Base-by-base conservation (phyloP, 2,888 invertebrate species). In the Acronicta psi region DNA sequence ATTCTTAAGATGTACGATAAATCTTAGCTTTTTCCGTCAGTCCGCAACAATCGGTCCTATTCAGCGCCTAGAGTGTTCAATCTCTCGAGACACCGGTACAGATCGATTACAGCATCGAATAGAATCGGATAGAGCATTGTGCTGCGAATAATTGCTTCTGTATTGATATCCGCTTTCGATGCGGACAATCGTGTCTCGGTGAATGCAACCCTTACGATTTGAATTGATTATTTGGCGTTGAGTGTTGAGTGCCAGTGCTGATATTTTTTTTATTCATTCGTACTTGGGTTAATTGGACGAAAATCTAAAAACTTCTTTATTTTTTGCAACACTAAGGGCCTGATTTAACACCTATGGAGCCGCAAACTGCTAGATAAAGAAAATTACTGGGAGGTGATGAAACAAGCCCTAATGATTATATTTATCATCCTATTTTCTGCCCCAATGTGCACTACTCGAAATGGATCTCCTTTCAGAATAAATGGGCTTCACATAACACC, bases 121-220 rank as follows among this genome's bases (percentile, higher is more conserved):
- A 51, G 71, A 58, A 62, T 60, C 68, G 68, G 73, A 72, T 59
- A 72, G 50, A 67, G 67, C 58, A 74, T 74, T 74, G 77, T 76
- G 66, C 49, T 53, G 49, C 44, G 50, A 69, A 77, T 74, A 74
- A 76, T 76, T 77, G 73, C 77, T 61, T 70, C 60, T 60, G 58
- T 74, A 77, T 67, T 64, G 74, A 64, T 74, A 77, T 51, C 72
- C 49, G 71, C 60, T 62, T 65, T 66, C 68, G 54, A 68, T 49
- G 46, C 53, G 53, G 61, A 72, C 68, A 67, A 68, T 68, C 52
- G 53, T 47, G 34, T 59, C 44, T 45, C 40, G 41, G 50, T 47
- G 68, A 67, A 60, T 54, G 53, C 53, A 49, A 42, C 42, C 42
- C 60, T 67, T 59, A 16, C 53, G 54, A 60, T 60, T 51, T 72